These are phyloP conservation scores for Thereva unica DNA, from an alignment of 2,888 invertebrate genomes.

Conservation along the genomic window DNA sequence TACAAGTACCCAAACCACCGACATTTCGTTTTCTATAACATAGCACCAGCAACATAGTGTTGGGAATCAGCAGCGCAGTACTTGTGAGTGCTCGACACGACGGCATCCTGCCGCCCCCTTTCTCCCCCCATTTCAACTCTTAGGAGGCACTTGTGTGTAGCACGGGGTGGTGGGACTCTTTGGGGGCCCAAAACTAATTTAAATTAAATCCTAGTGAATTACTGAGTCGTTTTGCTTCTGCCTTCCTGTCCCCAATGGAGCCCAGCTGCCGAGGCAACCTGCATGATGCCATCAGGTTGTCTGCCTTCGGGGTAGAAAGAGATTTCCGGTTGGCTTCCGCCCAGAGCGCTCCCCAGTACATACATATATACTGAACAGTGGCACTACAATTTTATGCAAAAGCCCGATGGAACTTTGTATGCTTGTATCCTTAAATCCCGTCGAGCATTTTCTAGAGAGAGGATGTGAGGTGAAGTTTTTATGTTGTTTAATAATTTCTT, in stretches of 20 bases:
- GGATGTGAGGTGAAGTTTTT: constrained; percentile 31
- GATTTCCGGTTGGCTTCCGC: constrained; percentile 1
- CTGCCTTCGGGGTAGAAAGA: not conserved
- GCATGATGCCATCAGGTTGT: constrained; percentile 4
- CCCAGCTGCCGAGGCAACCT: not conserved
- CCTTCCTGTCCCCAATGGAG: not conserved
- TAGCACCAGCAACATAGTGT: no score
- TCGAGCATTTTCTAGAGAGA: not conserved
- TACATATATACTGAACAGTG: not conserved
- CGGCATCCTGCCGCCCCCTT: constrained; percentile 6
- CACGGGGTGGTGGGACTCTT: constrained; percentile 8
- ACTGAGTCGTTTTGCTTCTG: constrained; percentile 54
- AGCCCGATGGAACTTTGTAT: constrained; percentile 21
- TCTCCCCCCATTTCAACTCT: not conserved
- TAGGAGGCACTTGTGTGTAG: not conserved
- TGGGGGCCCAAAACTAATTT: constrained; percentile 65
- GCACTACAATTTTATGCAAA: constrained; percentile 11
- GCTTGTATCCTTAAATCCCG: not conserved
- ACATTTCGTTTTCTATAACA: no score
- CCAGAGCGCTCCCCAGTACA: not conserved
- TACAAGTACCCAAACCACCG: no score
- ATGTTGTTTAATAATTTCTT: constrained; percentile 33
- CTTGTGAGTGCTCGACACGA: not conserved
- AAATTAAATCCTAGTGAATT: constrained; percentile 78
- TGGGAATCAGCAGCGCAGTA: no score